These are phyloP conservation scores for Tragopan temminckii DNA, from an alignment of 2,797 vertebrate species.

Conservation along the genomic window DNA sequence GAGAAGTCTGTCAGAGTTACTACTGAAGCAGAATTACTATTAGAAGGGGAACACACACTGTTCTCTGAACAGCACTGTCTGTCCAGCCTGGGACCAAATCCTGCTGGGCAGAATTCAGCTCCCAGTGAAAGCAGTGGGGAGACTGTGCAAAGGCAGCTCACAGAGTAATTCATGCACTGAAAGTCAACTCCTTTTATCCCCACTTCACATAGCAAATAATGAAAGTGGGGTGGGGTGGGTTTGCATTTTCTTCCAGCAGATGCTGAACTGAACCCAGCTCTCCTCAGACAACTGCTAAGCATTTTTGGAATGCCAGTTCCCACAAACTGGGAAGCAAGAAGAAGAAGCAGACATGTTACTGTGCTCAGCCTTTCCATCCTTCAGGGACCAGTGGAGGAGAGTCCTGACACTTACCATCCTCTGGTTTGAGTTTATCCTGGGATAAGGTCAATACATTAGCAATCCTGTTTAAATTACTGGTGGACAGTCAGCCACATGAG, in stretches of 20 bases:
- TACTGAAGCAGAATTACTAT: neutral
- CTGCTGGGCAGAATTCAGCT: neutral
- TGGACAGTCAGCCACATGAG: neutral
- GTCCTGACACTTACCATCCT: neutral
- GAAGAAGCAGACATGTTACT: neutral
- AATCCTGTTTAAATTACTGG: neutral
- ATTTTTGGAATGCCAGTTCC: neutral
- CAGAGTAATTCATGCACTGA: neutral
- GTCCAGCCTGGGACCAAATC: neutral
- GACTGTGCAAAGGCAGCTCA: neutral
- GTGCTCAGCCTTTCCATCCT: neutral
- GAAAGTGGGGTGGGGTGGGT: neutral
- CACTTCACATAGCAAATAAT: neutral
- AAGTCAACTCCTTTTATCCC: neutral
- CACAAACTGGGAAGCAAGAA: neutral
- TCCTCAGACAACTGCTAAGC: neutral
- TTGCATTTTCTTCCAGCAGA: neutral
- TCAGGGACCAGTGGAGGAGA: neutral
- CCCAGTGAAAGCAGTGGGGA: neutral
- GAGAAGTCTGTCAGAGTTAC: neutral
- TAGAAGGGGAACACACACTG: neutral
- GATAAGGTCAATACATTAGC: neutral
- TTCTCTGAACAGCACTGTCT: neutral
- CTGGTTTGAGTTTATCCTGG: neutral
- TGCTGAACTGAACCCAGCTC: neutral